Conservation (phyloP, 2,113 vertebrate genomes). For the Stictonetta naevosa region DNA sequence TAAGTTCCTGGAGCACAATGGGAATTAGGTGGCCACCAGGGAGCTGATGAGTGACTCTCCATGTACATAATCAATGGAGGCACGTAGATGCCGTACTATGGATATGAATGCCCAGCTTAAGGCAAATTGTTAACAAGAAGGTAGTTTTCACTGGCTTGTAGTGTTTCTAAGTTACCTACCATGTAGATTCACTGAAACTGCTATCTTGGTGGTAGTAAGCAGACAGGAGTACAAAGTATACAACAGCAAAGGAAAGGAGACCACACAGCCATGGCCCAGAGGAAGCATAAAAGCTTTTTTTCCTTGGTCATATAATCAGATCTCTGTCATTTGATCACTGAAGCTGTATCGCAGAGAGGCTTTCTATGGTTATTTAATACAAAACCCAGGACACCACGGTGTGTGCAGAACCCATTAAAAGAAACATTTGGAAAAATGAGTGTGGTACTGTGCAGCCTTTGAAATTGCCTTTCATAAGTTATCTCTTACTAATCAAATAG, state of each 20-base stretch:
- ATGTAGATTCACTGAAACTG: background rate
- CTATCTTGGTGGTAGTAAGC: background rate
- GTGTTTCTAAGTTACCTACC: slow-evolving; percentile 14
- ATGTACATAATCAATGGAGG: background rate
- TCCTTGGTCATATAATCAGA: slow-evolving; percentile 58
- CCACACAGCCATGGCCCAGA: slow-evolving; percentile 28
- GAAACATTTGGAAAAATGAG: slow-evolving; percentile 65
- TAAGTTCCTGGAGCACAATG: background rate
- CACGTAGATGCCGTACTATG: background rate
- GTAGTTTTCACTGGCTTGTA: background rate
- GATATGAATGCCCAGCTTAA: background rate
- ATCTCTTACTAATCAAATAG: slow-evolving; percentile 59
- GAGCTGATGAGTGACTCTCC: background rate
- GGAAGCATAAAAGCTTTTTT: slow-evolving; percentile 66
- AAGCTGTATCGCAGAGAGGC: slow-evolving; percentile 39
- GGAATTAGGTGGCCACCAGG: background rate
- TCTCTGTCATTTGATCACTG: slow-evolving; percentile 59
- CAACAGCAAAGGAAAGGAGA: slow-evolving; percentile 52
- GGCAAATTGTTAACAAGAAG: background rate
- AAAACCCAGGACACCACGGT: slow-evolving; percentile 29
- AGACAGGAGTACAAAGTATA: slow-evolving; percentile 34
- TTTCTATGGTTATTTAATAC: slow-evolving; percentile 59
- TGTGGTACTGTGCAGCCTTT: slow-evolving; percentile 8
- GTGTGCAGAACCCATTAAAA: slow-evolving; percentile 56
- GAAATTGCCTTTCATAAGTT: slow-evolving; percentile 66